Conservation (phyloP, 1,140 invertebrate genomes). For the Rhopalosiphum maidis region DNA sequence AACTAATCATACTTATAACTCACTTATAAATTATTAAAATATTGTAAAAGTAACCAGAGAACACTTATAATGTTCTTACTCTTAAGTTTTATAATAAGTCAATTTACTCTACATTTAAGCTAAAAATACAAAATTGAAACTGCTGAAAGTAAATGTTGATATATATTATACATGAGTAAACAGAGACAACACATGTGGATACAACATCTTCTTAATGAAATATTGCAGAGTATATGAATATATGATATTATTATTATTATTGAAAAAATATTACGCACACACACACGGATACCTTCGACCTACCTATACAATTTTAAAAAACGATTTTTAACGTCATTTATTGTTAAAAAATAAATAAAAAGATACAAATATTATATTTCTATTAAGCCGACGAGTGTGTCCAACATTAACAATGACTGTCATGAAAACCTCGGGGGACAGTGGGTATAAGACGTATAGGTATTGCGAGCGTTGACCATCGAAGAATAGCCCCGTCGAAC, state of each 20-base stretch:
- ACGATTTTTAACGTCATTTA: background rate
- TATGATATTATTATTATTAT: background rate
- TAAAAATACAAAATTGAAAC: background rate
- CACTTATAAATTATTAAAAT: background rate
- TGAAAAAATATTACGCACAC: background rate
- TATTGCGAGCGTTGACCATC: constrained; percentile 25
- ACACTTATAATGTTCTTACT: background rate
- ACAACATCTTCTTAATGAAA: background rate
- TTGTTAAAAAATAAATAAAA: background rate
- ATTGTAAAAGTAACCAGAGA: background rate
- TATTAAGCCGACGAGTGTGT: constrained; percentile 12
- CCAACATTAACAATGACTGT: constrained; percentile 35
- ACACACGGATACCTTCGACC: background rate
- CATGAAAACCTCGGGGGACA: constrained; percentile 30
- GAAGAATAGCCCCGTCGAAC: constrained; percentile 8
- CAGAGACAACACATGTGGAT: background rate
- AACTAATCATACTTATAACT: background rate
- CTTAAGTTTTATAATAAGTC: background rate
- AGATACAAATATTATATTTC: constrained; percentile 28
- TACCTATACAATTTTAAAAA: background rate
- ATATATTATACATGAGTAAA: background rate
- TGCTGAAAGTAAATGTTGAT: background rate
- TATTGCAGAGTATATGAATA: background rate
- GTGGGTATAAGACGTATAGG: background rate
- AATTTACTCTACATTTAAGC: background rate